Percentiles rank a stretch among this genome's conserved stretches.
These are phyloP conservation scores for Drosophila colorata DNA, from an alignment of 2,888 invertebrate species.

Conservation along the genomic window DNA sequence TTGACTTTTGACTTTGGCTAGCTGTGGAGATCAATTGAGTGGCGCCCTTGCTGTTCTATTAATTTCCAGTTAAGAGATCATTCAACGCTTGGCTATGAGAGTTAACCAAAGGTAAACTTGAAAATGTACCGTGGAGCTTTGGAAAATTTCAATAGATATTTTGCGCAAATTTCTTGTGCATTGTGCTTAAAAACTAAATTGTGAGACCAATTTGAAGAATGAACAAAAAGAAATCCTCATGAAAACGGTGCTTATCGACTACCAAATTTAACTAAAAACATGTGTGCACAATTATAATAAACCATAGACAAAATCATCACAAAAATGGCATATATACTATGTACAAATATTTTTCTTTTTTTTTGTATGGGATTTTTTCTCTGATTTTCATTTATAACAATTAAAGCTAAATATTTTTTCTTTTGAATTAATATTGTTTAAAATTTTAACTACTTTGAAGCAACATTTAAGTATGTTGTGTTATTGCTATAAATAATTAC, in stretches of 20 bases:
- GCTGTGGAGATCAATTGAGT: constrained; percentile 75
- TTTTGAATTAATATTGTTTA: constrained; percentile 46
- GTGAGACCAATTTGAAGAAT: constrained; percentile 85
- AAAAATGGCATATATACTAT: constrained; percentile 80
- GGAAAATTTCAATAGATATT: constrained; percentile 46
- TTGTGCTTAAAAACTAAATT: constrained; percentile 60
- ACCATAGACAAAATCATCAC: constrained; percentile 80
- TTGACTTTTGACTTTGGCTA: constrained; percentile 70
- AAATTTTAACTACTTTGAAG: constrained; percentile 65
- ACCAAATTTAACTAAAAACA: constrained; percentile 77
- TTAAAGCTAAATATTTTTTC: constrained; percentile 72
- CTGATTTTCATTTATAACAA: constrained; percentile 64
- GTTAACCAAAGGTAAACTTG: constrained; percentile 48
- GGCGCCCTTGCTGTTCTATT: constrained; percentile 40
- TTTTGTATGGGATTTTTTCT: constrained; percentile 36
- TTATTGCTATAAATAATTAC: constrained; percentile 60
- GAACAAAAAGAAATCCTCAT: constrained; percentile 71
- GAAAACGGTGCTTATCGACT: constrained; percentile 50
- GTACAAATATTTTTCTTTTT: constrained; percentile 51
- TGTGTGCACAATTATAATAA: constrained; percentile 52
- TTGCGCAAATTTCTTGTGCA: constrained; percentile 52
- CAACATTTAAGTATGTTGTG: constrained; percentile 52
- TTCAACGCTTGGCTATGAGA: constrained; percentile 54
- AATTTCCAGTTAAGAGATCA: constrained; percentile 62
- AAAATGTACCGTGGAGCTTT: constrained; percentile 28